Evolutionary conservation across 2,888 invertebrate species (phyloP).

Genomic region (Archaeoteleia sp.): DNA sequence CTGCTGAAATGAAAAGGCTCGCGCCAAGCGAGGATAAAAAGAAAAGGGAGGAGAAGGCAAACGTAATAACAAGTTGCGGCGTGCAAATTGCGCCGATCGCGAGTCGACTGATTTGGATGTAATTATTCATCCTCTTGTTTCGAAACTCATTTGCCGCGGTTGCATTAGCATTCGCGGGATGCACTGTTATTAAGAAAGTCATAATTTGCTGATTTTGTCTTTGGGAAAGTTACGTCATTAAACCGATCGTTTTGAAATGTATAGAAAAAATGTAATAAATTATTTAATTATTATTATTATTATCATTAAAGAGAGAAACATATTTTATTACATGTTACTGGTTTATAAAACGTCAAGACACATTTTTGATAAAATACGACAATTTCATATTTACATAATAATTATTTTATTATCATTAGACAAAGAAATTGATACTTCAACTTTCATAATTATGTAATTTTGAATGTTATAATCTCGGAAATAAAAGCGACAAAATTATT

Average conservation of each 20-base stretch:
- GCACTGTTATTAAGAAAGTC: slow-evolving; percentile 19
- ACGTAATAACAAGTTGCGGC: slow-evolving; percentile 32
- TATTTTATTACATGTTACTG: too few species aligned
- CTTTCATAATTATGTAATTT: too few species aligned
- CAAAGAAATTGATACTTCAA: too few species aligned
- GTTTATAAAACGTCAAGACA: too few species aligned
- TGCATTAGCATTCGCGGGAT: slow-evolving; percentile 35
- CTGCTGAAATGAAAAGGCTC: neutral
- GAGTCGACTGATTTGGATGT: slow-evolving; percentile 14
- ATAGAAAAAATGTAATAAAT: slow-evolving; percentile 9
- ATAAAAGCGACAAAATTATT: too few species aligned
- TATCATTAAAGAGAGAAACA: too few species aligned
- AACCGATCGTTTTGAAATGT: slow-evolving; percentile 14
- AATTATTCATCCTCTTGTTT: slow-evolving; percentile 36
- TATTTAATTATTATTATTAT: too few species aligned
- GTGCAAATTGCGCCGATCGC: slow-evolving; percentile 30
- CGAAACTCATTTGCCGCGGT: slow-evolving; percentile 24
- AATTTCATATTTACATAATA: too few species aligned
- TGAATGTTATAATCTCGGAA: too few species aligned
- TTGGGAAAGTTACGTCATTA: too few species aligned
- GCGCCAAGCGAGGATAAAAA: slow-evolving; percentile 1
- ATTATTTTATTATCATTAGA: too few species aligned
- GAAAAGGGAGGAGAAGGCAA: slow-evolving; percentile 4
- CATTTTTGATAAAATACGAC: too few species aligned
- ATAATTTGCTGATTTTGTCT: slow-evolving; percentile 20